phyloP scores from a whole-genome alignment of 2,888 invertebrate species.

The Spilarctia lutea region DNA sequence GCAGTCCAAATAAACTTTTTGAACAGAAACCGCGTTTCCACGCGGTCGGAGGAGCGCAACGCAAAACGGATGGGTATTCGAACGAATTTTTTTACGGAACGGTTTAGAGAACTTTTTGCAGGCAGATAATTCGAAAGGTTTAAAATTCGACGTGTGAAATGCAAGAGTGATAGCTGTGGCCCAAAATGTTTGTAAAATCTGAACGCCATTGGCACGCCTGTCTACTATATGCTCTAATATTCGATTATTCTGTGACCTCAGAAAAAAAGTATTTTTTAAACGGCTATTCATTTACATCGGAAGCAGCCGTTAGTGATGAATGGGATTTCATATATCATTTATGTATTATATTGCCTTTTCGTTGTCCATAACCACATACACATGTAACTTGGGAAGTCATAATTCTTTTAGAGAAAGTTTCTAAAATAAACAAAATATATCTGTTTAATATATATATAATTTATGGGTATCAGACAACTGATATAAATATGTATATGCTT shows the following conservation, averaged over 20 bases:
- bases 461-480: too few relatives aligned
- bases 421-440: too few relatives aligned
- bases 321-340: slow-evolving; percentile 3
- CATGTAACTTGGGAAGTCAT: neutral
- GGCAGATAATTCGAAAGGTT: slow-evolving; percentile 52
- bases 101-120: slow-evolving; percentile 49
- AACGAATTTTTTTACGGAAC: slow-evolving; percentile 58
- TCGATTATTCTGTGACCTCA: slow-evolving; percentile 24
- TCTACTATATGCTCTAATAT: slow-evolving; percentile 30
- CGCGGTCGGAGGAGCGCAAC: slow-evolving; percentile 50
- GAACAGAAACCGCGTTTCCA: slow-evolving; percentile 64
- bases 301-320: slow-evolving; percentile 7
- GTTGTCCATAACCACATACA: neutral
- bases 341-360: neutral
- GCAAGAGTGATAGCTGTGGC: slow-evolving; percentile 37
- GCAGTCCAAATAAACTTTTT: slow-evolving; percentile 69
- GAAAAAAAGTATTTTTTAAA: slow-evolving; percentile 20
- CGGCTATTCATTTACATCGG: slow-evolving; percentile 17
- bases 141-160: slow-evolving; percentile 50
- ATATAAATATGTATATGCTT: too few relatives aligned
- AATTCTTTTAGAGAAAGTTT: neutral
- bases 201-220: slow-evolving; percentile 17
- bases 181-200: slow-evolving; percentile 35
- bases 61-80: slow-evolving; percentile 58
- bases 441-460: neutral